Evolutionary conservation across 2,113 vertebrate species (phyloP).

Genomic region (Vulpes vulpes): DNA sequence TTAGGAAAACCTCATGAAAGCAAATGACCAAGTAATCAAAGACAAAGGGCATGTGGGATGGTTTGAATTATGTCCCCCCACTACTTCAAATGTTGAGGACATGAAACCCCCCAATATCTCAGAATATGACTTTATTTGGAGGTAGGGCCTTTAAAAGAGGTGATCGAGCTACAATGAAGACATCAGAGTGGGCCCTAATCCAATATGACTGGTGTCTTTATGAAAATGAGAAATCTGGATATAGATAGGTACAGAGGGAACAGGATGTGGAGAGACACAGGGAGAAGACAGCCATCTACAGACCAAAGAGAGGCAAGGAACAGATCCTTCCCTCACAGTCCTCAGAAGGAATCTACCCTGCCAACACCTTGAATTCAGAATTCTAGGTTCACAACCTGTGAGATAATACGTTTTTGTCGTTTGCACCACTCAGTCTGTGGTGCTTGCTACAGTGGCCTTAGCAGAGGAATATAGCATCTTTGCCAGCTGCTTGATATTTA

Average conservation of each 20-base stretch:
- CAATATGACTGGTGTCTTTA: background rate
- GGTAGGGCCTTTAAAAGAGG: background rate
- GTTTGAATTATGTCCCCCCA: background rate
- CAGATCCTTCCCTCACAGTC: background rate
- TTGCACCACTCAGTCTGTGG: background rate
- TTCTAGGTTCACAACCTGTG: background rate
- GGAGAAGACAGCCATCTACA: background rate
- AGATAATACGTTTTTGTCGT: background rate
- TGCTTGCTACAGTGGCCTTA: background rate
- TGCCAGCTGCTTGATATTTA: background rate
- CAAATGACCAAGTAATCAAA: background rate
- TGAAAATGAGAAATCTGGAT: background rate
- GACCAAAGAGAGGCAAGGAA: background rate
- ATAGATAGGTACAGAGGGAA: background rate
- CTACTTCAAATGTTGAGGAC: background rate
- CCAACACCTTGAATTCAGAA: background rate
- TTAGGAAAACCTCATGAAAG: background rate
- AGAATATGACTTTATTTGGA: background rate
- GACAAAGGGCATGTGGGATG: background rate
- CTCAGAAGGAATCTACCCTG: background rate
- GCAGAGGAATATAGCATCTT: background rate
- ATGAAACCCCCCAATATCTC: background rate
- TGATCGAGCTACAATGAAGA: background rate
- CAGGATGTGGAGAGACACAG: background rate
- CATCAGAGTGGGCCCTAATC: background rate